A percentile compares a stretch with the other conserved stretches of the same genome.
phyloP scores from a whole-genome alignment of 2,113 vertebrate species.

The Laticauda laticaudata region DNA sequence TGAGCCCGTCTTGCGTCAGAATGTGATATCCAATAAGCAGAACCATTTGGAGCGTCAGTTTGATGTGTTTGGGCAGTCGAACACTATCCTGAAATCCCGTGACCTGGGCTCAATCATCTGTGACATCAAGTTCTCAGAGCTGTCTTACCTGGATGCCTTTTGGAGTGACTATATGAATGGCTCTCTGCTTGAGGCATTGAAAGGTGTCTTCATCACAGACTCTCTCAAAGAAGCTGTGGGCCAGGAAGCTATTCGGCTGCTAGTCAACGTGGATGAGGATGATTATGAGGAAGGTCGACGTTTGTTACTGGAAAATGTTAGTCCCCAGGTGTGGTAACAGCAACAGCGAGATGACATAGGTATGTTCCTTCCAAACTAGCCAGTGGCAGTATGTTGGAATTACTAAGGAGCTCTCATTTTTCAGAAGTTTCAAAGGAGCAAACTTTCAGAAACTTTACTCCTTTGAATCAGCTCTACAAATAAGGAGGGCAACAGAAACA shows the following conservation, averaged over 20 bases:
- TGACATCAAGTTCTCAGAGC: slow-evolving; percentile 90
- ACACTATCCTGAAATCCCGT: slow-evolving; percentile 79
- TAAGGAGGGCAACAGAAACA: not conserved
- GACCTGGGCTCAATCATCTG: slow-evolving; percentile 89
- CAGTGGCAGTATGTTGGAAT: not conserved
- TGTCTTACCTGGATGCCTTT: slow-evolving; percentile 89
- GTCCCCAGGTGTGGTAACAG: slow-evolving; percentile 1
- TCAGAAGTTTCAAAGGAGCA: not conserved
- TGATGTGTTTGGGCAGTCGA: slow-evolving; percentile 86
- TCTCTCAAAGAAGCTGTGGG: slow-evolving; percentile 83
- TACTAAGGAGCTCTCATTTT: not conserved
- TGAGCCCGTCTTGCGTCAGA: slow-evolving; percentile 78
- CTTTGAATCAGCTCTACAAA: not conserved
- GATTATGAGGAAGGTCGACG: slow-evolving; percentile 85
- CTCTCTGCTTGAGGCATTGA: slow-evolving; percentile 84
- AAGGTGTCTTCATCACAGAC: slow-evolving; percentile 89
- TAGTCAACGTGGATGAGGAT: slow-evolving; percentile 90
- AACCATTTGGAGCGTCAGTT: slow-evolving; percentile 84
- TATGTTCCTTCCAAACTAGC: not conserved
- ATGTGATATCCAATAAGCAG: slow-evolving; percentile 81
- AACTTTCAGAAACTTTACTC: not conserved
- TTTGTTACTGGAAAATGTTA: slow-evolving; percentile 66
- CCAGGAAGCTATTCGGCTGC: slow-evolving; percentile 80
- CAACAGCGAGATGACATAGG: not conserved
- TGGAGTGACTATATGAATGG: slow-evolving; percentile 91